Percentiles rank a stretch among this genome's conserved stretches.
phyloP scores from a whole-genome alignment of 2,113 vertebrate species.

The Xenus cinereus region DNA sequence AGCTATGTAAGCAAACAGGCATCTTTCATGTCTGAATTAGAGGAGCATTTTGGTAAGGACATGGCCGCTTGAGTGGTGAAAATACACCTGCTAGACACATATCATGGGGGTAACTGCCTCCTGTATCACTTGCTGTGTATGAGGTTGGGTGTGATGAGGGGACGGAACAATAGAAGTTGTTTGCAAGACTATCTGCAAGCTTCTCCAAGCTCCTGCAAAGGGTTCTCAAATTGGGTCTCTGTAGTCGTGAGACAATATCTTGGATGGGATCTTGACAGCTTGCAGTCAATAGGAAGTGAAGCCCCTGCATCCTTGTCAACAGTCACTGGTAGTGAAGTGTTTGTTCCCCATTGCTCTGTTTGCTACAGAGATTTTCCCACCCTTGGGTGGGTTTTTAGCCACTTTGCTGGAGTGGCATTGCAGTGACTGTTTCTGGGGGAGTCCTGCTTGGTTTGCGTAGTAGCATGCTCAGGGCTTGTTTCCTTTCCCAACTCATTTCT shows the following conservation, averaged over 20 bases:
- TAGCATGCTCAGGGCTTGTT: background rate
- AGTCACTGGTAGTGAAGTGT: background rate
- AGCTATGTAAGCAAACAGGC: background rate
- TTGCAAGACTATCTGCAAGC: background rate
- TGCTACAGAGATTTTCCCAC: background rate
- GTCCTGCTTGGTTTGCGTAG: background rate
- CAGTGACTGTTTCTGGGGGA: background rate
- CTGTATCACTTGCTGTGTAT: background rate
- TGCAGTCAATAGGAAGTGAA: background rate
- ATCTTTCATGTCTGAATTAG: background rate
- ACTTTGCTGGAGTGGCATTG: background rate
- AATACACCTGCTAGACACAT: background rate
- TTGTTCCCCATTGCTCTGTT: background rate
- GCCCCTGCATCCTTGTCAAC: background rate
- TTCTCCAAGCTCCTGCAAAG: background rate
- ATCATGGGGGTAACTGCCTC: background rate
- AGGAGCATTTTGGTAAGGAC: background rate
- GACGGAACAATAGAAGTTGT: background rate
- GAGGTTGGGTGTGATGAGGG: background rate
- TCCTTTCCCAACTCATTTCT: background rate
- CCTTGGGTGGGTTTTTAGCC: background rate
- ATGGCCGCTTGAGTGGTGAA: background rate
- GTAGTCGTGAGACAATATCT: background rate
- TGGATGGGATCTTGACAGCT: background rate
- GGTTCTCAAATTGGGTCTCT: background rate